A percentile compares a stretch with the other conserved stretches of the same genome.
phyloP scores from a whole-genome alignment of 2,797 vertebrate species.

The Rhabdomys pumilio region DNA sequence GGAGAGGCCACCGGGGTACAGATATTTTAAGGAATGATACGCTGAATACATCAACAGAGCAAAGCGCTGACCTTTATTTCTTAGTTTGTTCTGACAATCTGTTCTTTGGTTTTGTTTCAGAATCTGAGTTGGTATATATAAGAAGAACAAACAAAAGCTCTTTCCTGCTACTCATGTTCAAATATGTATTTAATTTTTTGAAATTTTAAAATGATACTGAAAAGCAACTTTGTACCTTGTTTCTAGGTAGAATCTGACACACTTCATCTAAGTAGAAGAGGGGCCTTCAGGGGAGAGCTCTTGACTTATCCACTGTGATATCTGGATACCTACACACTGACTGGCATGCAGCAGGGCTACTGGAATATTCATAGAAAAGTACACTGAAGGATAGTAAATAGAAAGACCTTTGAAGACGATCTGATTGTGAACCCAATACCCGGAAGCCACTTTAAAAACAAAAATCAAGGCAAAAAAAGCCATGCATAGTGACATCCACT shows the following conservation, averaged over 20 bases:
- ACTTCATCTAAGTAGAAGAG: background rate
- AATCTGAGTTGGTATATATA: background rate
- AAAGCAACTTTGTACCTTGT: background rate
- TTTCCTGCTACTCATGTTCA: background rate
- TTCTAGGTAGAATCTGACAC: background rate
- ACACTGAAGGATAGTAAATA: background rate
- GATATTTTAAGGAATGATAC: slow-evolving; percentile 15
- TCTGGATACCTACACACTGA: background rate
- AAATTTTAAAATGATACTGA: background rate
- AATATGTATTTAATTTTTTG: background rate
- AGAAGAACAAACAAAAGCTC: slow-evolving; percentile 19
- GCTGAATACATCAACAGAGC: background rate
- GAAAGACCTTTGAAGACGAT: background rate
- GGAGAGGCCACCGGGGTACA: background rate
- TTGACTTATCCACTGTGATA: fast-evolving
- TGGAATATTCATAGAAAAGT: background rate
- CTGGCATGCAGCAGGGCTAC: background rate
- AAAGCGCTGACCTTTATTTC: slow-evolving; percentile 54
- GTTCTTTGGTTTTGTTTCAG: slow-evolving; percentile 32
- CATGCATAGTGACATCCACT: background rate
- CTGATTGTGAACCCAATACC: background rate
- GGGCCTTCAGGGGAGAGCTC: background rate
- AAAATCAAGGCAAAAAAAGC: background rate
- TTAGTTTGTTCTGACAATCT: background rate
- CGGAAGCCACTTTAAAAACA: background rate